Evolutionary conservation across 2,797 vertebrate genomes (phyloP), one percentile per base, ranked within the genome.

Genomic region (Micropoecilia bifurca): DNA sequence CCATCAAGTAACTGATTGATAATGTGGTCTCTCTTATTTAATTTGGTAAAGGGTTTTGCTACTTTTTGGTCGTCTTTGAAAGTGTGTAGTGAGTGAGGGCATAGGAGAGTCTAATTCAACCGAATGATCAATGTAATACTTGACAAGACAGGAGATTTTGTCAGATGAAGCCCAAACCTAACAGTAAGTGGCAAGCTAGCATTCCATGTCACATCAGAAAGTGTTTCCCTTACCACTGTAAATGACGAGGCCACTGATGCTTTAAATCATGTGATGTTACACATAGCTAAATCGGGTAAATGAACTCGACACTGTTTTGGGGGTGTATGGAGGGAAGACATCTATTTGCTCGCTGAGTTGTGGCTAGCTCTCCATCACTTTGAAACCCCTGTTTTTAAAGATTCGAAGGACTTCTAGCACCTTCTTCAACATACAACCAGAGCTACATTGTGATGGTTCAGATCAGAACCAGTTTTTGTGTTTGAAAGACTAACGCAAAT

Each of bases 11-110:
- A 74, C 74, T 73, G 77, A 88, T 75, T 78, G 73, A 87, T 80
- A n/a, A 20, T 45, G 41, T 73, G 43, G 71, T 84, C 39, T 50
- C 33, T 53, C 59, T 74, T 73, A 28, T 22, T 77, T 85, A 73
- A 71, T 74, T 73, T 53, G 75, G 36, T 82, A 79, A 88, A 88
- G 76, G 69, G 80, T 78, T 78, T 25, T 48, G 53, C 45, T 73
- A 46, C 50, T 50, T 87, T 74, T 78, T 74, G 57, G 48, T 28
- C 14, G 18, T n/a, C 79, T 80, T 69, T 75, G 57, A 72, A 48
- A 80, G 36, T 25, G 47, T 71, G 20, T 48, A 14, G 16, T 39
- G 14, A 48, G 48, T 77, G 71, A 76, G 73, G 22, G 36, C 66
- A 73, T 41, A 57, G 45, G 33, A 57, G 4, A 73, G 71, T 71